Base-by-base conservation (phyloP, 2,797 vertebrate genomes). In the Tinamus major region DNA sequence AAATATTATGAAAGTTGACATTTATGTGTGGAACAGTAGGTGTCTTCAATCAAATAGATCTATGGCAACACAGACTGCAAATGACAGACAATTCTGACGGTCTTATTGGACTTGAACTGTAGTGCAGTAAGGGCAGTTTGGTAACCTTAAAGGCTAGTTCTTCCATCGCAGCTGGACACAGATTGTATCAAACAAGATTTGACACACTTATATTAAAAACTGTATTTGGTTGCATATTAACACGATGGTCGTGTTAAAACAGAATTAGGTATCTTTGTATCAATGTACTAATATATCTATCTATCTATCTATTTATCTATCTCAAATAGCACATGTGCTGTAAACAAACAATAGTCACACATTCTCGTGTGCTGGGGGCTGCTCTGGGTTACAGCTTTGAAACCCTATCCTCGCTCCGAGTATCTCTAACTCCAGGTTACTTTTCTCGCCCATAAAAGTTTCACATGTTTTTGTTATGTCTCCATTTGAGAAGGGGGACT, bases 1-100 rank as follows among this genome's bases (percentile, higher is more conserved):
- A 95, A 96, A 96, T 96, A 96, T 96, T 93, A 96, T 97, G 95
- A 95, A 97, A 94, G 69, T 92, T 95, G 95, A 96, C 93, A 92
- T 95, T 96, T 96, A 95, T 94, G 91, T 95, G 89, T 79, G 90
- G 93, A 96, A 86, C 79, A 87, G 91, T 95, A 95, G 88, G 82
- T 94, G 93, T 95, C 89, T 94, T 96, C 96, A 93, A 96, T 95
- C 96, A 96, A 85, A 79, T 49, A 96, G 95, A 97, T 96, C 94
- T 95, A 96, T 95, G 85, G 87, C 65, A 93, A 85, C 58, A 35
- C n/a, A 87, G 76, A 81, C 89, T 87, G 88, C 84, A 93, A 94
- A 95, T 91, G 96, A 96, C 96, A 95, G 94, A 92, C 74, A 84
- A 92, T 95, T 95, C 80, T 96, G 94, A 89, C 67, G 55, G 76